Conservation (phyloP, 2,888 invertebrate genomes). For the Brachylomia viminalis region DNA sequence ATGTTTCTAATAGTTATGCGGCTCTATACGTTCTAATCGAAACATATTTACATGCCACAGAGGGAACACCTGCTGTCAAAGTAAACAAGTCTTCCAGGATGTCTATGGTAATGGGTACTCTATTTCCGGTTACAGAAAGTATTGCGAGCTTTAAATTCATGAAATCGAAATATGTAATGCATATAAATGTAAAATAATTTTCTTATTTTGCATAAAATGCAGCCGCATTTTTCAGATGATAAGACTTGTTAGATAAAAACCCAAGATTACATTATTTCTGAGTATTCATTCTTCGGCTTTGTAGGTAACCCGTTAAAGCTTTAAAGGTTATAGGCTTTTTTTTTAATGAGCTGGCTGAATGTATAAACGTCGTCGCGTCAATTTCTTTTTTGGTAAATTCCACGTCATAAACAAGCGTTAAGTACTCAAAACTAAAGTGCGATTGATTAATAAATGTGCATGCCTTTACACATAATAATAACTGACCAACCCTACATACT, state of each 20-base stretch:
- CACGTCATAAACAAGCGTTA: not conserved
- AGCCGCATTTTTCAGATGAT: not conserved
- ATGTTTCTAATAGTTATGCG: slow-evolving; percentile 20
- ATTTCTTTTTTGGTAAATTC: not conserved
- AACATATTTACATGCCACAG: slow-evolving; percentile 23
- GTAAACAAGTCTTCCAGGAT: slow-evolving; percentile 20
- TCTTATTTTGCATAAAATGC: slow-evolving; percentile 7
- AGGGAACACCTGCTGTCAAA: slow-evolving; percentile 31
- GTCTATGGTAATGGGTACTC: slow-evolving; percentile 22
- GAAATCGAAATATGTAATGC: slow-evolving; percentile 45
- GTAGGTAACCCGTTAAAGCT: not conserved
- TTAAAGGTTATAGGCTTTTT: not conserved
- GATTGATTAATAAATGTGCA: not conserved
- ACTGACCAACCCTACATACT: slow-evolving; percentile 25
- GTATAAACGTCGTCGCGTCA: not conserved
- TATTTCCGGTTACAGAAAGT: slow-evolving; percentile 22
- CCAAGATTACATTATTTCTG: not conserved
- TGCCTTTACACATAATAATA: not conserved
- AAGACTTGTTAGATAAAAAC: not conserved
- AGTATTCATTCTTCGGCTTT: not conserved
- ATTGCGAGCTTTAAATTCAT: slow-evolving; percentile 41
- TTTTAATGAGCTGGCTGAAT: not conserved
- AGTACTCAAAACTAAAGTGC: not conserved
- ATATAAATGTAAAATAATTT: slow-evolving; percentile 35
- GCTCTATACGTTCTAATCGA: slow-evolving; percentile 10